Evolutionary conservation across 1,140 invertebrate species (phyloP), one percentile per base, ranked within the genome.

Genomic region (Philotrypesis tridentata): DNA sequence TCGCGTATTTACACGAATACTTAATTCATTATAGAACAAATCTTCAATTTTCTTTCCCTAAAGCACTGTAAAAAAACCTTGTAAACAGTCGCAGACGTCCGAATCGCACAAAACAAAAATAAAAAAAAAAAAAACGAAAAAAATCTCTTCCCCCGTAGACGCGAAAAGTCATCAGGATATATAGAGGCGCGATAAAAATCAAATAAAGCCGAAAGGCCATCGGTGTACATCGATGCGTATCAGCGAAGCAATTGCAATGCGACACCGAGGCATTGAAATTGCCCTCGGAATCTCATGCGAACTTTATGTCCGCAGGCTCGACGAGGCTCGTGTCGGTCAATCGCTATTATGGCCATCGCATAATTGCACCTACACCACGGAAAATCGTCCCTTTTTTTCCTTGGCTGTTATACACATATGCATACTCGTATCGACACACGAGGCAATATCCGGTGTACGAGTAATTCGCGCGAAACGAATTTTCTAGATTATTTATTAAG

Each of bases 151-250:
- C 5, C 12, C 5, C n/a, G 5, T n/a, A 60, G 14, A n/a, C 12
- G 4, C 5, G 5, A 9, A 60, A 60, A 60, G 4, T 60, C 55
- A 60, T 60, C 55, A n/a, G 55, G 5, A 5, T 14, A 14, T 4
- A 23, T 12, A 27, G 12, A 65, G 14, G 25, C 25, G 23, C 25
- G 61, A 65, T 65, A 65, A 65, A 82, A 85, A 87, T 87, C 86
- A 82, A 87, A 84, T 86, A 82, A 86, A 85, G 80, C 29, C 55
- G 68, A 78, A 80, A 75, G 68, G 77, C 77, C 72, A 29, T 8
- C 27, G 80, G 11, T 14, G 37, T 37, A 37, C 33, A 37, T 31
- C 25, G 43, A 79, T 65, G 37, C 70, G 27, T 85, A 85, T 86
- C 85, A 55, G 27, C 43, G 43, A 60, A 12, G 33, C 81, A 83